A percentile compares a stretch with the other conserved stretches of the same genome.
Evolutionary conservation across 1,140 invertebrate genomes (phyloP).

Genomic region (Atta texana): DNA sequence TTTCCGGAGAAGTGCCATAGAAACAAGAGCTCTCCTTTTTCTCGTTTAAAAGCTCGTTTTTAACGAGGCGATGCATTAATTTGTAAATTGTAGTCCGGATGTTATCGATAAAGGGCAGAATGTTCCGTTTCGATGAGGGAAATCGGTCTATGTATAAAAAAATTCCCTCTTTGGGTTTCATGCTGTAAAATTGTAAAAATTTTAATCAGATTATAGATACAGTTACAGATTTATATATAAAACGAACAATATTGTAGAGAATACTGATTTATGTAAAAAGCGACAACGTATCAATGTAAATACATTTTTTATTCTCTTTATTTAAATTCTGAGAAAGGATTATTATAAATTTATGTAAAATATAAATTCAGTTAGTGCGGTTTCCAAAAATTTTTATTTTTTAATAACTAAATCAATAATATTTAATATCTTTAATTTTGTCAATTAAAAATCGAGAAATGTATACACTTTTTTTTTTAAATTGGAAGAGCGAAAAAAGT

Average conservation of each 20-base stretch:
- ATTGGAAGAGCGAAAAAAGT: not conserved
- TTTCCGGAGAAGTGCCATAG: conserved; percentile 54
- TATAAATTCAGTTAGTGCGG: not conserved
- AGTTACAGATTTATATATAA: conserved; percentile 30
- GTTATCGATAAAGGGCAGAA: conserved; percentile 11
- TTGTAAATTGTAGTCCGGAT: conserved; percentile 38
- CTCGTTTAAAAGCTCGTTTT: conserved; percentile 54
- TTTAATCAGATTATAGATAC: not conserved
- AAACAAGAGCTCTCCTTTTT: conserved; percentile 51
- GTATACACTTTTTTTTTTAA: not conserved
- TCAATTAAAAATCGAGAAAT: not conserved
- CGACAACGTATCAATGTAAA: not conserved
- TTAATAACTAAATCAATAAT: not conserved
- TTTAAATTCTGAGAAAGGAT: conserved; percentile 1
- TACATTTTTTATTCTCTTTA: conserved; percentile 29
- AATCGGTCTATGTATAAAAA: not conserved
- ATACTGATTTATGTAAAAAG: conserved; percentile 38
- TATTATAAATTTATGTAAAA: conserved; percentile 27
- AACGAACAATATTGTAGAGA: not conserved
- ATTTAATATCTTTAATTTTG: not conserved
- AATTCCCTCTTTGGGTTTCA: conserved; percentile 6
- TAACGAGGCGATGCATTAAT: conserved; percentile 57
- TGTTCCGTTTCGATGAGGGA: not conserved
- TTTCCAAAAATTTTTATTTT: not conserved
- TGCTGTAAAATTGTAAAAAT: conserved; percentile 28